A percentile compares a stretch with the other conserved stretches of the same genome.
Conservation (phyloP, 2,888 invertebrate genomes). For the Luperina nickerlii region DNA sequence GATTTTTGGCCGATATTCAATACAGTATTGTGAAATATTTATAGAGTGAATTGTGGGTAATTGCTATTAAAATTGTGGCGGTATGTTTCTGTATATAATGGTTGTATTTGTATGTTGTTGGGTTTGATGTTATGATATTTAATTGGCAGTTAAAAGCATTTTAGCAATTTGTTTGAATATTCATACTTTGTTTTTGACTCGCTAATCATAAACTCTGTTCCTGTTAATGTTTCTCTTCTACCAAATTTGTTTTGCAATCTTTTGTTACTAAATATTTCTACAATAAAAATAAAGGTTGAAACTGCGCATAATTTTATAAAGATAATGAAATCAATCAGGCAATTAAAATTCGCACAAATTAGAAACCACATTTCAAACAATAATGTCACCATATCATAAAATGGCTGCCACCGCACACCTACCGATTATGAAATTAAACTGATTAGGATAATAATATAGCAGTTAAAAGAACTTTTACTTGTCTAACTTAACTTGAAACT, state of each 20-base stretch:
- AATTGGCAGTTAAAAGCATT: constrained; percentile 36
- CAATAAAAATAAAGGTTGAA: background rate
- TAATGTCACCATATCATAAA: constrained; percentile 27
- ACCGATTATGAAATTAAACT: constrained; percentile 30
- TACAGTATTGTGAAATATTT: constrained; percentile 56
- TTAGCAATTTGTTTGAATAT: constrained; percentile 32
- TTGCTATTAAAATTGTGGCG: constrained; percentile 48
- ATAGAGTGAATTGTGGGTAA: constrained; percentile 39
- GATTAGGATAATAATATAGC: constrained; percentile 37
- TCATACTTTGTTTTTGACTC: background rate
- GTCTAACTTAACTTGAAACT: background rate
- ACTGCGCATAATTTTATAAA: background rate
- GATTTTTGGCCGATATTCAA: constrained; percentile 63
- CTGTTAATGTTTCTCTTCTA: background rate
- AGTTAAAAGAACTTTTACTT: constrained; percentile 11
- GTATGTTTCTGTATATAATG: background rate
- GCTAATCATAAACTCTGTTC: constrained; percentile 1
- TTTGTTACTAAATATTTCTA: constrained; percentile 1
- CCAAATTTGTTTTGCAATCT: background rate
- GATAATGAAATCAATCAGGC: constrained; percentile 15
- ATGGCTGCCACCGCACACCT: constrained; percentile 9
- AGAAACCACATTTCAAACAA: constrained; percentile 15
- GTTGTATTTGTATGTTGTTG: constrained; percentile 9
- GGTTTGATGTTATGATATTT: constrained; percentile 5
- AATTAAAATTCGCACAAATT: constrained; percentile 43